Evolutionary conservation across 2,797 vertebrate genomes (phyloP).

Genomic region (Lutjanus campechanus): DNA sequence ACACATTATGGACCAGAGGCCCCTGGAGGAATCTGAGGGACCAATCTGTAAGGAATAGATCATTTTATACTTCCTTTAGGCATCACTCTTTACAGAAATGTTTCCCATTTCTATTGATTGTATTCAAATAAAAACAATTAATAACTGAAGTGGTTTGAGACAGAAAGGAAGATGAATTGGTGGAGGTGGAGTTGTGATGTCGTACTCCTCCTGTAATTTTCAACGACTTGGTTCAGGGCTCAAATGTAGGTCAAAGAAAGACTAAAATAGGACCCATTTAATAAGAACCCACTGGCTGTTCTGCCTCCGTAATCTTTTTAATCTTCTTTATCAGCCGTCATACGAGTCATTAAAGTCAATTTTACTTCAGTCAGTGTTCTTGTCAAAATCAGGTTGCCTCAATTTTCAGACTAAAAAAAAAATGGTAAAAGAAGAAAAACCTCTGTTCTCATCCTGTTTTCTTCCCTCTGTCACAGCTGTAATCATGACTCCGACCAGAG

Average conservation of each 20-base stretch:
- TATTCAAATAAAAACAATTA: not conserved
- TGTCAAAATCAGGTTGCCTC: not conserved
- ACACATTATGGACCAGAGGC: conserved; percentile 98
- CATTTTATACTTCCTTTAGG: not conserved
- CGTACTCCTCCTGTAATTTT: not conserved
- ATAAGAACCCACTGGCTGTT: not conserved
- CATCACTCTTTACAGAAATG: not conserved
- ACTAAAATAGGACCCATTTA: not conserved
- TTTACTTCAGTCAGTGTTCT: not conserved
- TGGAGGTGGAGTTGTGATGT: not conserved
- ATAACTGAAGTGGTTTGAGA: not conserved
- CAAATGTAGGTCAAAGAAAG: conserved; percentile 16
- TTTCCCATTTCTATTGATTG: not conserved
- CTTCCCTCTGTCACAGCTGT: conserved; percentile 84
- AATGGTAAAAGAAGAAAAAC: not conserved
- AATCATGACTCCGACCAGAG: conserved; percentile 98
- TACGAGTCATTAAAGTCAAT: not conserved
- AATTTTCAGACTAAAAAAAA: not conserved
- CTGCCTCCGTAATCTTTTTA: not conserved
- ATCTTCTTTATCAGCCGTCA: not conserved
- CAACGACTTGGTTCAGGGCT: not conserved
- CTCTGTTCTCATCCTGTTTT: not conserved
- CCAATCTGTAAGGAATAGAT: conserved; percentile 89
- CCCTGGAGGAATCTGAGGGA: conserved; percentile 95
- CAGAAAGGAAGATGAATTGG: not conserved